Evolutionary conservation across 2,888 invertebrate genomes (phyloP).

Genomic region (Pandemis corylana): DNA sequence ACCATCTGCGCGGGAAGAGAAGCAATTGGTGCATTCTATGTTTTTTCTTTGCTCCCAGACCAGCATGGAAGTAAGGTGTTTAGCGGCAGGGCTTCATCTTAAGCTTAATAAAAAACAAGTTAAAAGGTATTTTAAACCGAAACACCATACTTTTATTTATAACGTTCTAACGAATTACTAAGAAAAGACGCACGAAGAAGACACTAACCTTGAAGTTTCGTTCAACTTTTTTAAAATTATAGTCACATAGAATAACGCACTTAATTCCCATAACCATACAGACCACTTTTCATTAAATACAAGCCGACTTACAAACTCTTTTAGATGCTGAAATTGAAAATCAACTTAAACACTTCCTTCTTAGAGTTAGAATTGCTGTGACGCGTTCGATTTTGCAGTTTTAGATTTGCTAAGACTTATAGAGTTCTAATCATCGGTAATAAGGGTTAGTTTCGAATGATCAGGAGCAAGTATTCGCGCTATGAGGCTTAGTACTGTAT

Average conservation of each 20-base stretch:
- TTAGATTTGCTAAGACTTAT: not conserved
- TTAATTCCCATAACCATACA: not conserved
- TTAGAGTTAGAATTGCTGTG: not conserved
- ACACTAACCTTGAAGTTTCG: not conserved
- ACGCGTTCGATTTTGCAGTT: not conserved
- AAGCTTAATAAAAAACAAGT: not conserved
- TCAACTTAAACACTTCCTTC: not conserved
- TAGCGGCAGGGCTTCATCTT: no score
- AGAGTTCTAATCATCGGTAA: not conserved
- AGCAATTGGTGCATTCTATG: no score
- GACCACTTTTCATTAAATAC: not conserved
- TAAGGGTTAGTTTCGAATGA: slow-evolving; percentile 14
- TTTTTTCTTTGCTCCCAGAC: no score
- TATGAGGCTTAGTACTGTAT: slow-evolving; percentile 4
- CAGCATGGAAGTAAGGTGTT: no score
- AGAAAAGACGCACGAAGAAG: slow-evolving; percentile 13
- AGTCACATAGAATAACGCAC: not conserved
- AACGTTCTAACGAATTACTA: slow-evolving; percentile 6
- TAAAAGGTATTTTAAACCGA: not conserved
- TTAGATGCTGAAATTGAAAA: not conserved
- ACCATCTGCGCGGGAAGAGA: no score
- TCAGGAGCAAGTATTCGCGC: not conserved
- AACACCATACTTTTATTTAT: slow-evolving; percentile 2
- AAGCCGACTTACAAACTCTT: not conserved
- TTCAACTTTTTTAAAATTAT: slow-evolving; percentile 4